Base-by-base conservation (phyloP, 2,797 vertebrate genomes). In the Sciaenops ocellatus region DNA sequence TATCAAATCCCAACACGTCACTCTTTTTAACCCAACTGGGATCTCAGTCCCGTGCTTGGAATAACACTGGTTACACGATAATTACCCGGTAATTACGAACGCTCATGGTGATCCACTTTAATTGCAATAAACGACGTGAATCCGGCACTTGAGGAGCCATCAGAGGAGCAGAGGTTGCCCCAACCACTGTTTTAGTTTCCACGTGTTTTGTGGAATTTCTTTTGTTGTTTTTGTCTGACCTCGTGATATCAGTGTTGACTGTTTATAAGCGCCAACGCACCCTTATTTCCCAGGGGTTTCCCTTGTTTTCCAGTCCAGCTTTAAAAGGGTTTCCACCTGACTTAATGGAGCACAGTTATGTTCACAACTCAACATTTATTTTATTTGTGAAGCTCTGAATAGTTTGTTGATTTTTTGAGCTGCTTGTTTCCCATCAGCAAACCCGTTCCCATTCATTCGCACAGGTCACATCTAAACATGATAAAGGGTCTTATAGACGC, bases 1-100 rank as follows among this genome's bases (percentile, higher is more conserved):
- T 82, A 88, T 88, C 87, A 80, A 86, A 85, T 90, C 88, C 88
- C 78, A 47, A 46, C 88, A 80, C 86, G 83, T 89, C 82, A 80
- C 85, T 85, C 90, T 87, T 38, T 38, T 38, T 38, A 38, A 87
- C 75, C 77, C 50, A 8, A 62, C 44, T 55, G 74, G 74, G 86
- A 85, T 78, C 77, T n/a, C 26, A 8, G 42, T 86, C 86, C 76
- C 79, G 2, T 48, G 85, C 83, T 85, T 81, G 73, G 86, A 80
- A 86, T 92, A 86, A 85, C 83, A 73, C 86, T 71, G 64, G 78
- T 88, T 87, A 85, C 85, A 61, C 59, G 70, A 91, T 86, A 88
- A 93, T 92, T 86, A 90, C 81, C 56, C 68, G 4, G 42, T 85
- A 83, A 89, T 87, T 84, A 67, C 75, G 67, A 87, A 82, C 76